Evolutionary conservation across 2,113 vertebrate genomes (phyloP).

Genomic region (Genyomyrus donnyi): DNA sequence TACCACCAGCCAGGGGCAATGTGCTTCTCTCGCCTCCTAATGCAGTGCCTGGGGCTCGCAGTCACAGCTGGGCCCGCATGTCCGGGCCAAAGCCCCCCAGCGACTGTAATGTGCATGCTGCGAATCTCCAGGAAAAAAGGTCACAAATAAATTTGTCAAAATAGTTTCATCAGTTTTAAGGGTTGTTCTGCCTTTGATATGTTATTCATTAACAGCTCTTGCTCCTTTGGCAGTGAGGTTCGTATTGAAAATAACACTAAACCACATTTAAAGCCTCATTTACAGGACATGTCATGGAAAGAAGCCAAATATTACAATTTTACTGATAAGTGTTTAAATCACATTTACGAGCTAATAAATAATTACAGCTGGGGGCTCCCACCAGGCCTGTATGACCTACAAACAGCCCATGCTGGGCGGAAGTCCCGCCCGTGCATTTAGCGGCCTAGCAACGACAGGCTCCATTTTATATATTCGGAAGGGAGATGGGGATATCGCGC

Average conservation of each 20-base stretch:
- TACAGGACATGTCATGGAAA: constrained; percentile 41
- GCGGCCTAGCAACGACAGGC: constrained; percentile 24
- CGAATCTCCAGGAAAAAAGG: background rate
- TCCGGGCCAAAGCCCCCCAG: background rate
- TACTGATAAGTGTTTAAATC: constrained; percentile 46
- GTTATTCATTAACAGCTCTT: constrained; percentile 46
- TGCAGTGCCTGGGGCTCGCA: background rate
- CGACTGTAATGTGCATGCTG: background rate
- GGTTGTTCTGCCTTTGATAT: constrained; percentile 37
- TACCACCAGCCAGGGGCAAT: background rate
- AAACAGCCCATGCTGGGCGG: background rate
- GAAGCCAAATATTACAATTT: constrained; percentile 32
- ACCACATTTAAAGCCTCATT: constrained; percentile 52
- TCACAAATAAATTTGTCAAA: constrained; percentile 28
- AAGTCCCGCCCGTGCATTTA: background rate
- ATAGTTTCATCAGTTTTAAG: constrained; percentile 40
- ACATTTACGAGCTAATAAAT: constrained; percentile 51
- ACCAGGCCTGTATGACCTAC: background rate
- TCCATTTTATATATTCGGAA: constrained; percentile 30
- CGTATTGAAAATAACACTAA: constrained; percentile 36
- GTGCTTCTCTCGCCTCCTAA: background rate
- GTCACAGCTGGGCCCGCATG: background rate
- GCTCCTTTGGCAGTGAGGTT: constrained; percentile 38
- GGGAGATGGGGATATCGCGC: constrained; percentile 26
- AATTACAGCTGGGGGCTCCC: constrained; percentile 26